Evolutionary conservation across 1,140 invertebrate genomes (phyloP), one percentile per base, ranked within the genome.

Genomic region (Lerema accius): DNA sequence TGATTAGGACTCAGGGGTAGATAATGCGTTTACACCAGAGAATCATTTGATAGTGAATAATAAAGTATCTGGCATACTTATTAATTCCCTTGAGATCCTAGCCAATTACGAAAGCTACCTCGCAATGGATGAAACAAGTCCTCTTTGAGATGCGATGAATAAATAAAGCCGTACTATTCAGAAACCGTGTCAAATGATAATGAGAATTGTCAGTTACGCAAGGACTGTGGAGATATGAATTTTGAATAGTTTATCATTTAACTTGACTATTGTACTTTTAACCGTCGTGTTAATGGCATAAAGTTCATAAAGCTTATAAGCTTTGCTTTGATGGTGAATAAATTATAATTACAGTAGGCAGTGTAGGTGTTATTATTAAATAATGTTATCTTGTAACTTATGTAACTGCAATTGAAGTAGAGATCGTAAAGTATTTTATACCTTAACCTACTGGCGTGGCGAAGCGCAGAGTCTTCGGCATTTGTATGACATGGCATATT

Each of bases 121-220:
- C 28, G 9, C 4, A 9, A 9, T 9, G 28, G 28, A 1, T 46
- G 4, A 9, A 28, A 11, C 19, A 49, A 13, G 13, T 49, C 7
- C 26, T 49, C 35, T 53, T 32, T 32, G 28, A 32, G 16, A 23
- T 23, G 11, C 15, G 50, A 40, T 39, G 35, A 53, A 40, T 40
- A 53, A 53, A 53, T 40, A 26, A 40, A 40, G 50, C 17, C 11
- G 17, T 15, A 40, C 37, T 40, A 53, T 53, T 53, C 35, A 53
- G 50, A 53, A 53, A 23, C 17, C 35, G 50, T 53, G 50, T 53
- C 50, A 40, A 23, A 53, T 53, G 50, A 53, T 53, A 53, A 53
- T 53, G 50, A 53, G 50, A 53, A 37, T 53, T 26, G 50, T 53
- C 37, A 40, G 50, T 53, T 53, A 17, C n/a, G 50, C 32, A 53